Conservation (phyloP, 2,113 vertebrate genomes). For the Stercorarius parasiticus region DNA sequence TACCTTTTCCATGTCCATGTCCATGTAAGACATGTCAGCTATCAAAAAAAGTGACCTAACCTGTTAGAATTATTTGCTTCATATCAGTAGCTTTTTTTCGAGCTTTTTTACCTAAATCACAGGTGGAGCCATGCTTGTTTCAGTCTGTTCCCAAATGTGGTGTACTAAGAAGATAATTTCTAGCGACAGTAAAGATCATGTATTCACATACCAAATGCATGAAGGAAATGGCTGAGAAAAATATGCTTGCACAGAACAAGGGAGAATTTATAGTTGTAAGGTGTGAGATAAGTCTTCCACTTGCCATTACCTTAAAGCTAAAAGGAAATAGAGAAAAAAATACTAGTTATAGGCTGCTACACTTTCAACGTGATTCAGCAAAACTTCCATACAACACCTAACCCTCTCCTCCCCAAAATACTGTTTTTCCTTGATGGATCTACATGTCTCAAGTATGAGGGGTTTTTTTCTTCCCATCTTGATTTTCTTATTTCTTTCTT, state of each 20-base stretch:
- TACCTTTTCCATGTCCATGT: neutral
- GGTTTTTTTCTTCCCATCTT: neutral
- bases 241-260: neutral
- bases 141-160: neutral
- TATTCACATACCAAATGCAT: neutral
- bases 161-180: neutral
- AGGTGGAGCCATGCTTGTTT: neutral
- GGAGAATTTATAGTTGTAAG: neutral
- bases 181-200: neutral
- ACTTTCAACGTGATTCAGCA: neutral
- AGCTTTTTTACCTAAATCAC: neutral
- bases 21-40: too few species aligned
- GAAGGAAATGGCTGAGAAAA: slow-evolving; percentile 6
- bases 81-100: neutral
- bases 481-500: neutral
- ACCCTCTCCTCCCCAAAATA: neutral
- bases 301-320: neutral
- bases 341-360: neutral
- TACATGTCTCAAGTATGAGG: neutral
- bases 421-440: neutral
- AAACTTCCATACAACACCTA: neutral
- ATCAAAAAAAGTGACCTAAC: too few species aligned
- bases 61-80: neutral
- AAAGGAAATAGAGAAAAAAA: neutral
- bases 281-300: neutral